Base-by-base conservation (phyloP, 2,888 invertebrate genomes). In the Noctua comes region DNA sequence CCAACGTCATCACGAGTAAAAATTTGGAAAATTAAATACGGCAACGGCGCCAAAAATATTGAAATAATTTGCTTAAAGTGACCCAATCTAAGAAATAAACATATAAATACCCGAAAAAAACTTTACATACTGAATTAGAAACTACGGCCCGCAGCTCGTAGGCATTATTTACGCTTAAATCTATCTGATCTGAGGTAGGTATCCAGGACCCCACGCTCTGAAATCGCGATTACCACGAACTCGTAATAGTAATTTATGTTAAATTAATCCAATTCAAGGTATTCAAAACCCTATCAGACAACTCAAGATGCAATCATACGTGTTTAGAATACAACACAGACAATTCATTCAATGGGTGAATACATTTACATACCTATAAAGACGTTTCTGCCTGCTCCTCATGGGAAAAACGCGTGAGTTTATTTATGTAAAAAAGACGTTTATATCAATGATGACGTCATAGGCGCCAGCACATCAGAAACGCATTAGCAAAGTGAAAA, bases 401-500 rank as follows among this genome's bases (percentile, higher is more conserved):
- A 59, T 31, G 62, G 1, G 18, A 62, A 62, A 21, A 18, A 8
- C 1, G 18, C 62, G 18, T 31, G 62, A 62, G 31, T 18, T 31
- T 62, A 62, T 54, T 24, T 27, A 59, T 16, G 27, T 27, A 31
- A 27, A n/a, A 36, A 31, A 72, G 6, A 54, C n/a, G 24, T 54
- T 62, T 59, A 48, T n/a, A 48, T 73, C 18, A 59, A 46, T 40
- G 1, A 65, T 87, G 84, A 79, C 86, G 79, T 83, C 81, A 88
- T 21, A 65, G 62, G 76, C 82, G 68, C 77, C 77, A 36, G 70
- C n/a, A 80, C 88, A 88, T 86, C 86, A 86, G 79, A 88, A 88
- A 88, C 82, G 57, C 86, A 84, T 88, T 88, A 86, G 83, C 57
- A 27, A 88, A 86, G 88, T 86, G 87, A 87, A 88, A 87, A 88